A percentile compares a stretch with the other conserved stretches of the same genome.
These are phyloP conservation scores for Grapholita molesta DNA, from an alignment of 1,140 invertebrate species.

Conservation along the genomic window DNA sequence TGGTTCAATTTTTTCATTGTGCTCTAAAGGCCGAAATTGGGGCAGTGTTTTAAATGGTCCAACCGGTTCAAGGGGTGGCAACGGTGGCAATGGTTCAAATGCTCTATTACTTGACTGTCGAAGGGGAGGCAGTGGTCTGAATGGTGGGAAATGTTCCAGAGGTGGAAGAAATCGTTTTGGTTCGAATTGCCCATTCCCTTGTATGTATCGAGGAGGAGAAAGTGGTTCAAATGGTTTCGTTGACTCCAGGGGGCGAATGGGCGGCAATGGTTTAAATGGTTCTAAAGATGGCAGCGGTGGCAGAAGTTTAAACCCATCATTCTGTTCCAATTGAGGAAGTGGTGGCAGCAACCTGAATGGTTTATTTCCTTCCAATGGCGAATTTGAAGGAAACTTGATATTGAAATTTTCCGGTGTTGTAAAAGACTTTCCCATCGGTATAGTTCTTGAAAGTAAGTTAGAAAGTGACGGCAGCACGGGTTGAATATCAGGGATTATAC, in stretches of 20 bases:
- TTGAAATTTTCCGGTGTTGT: background rate
- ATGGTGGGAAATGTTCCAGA: background rate
- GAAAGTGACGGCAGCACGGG: background rate
- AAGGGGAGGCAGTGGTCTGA: background rate
- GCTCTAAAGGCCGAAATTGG: background rate
- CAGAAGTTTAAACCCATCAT: background rate
- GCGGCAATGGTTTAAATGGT: background rate
- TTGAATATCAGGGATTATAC: background rate
- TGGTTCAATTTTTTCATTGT: background rate
- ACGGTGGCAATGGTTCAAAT: background rate
- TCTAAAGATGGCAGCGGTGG: background rate
- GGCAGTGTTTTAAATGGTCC: background rate
- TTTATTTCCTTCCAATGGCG: background rate
- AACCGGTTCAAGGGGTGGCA: background rate
- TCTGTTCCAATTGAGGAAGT: background rate
- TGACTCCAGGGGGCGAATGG: background rate
- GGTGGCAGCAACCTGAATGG: background rate
- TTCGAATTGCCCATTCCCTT: background rate
- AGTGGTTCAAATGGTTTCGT: background rate
- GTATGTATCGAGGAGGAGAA: background rate
- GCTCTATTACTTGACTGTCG: background rate
- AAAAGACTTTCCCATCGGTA: background rate
- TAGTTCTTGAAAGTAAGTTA: background rate
- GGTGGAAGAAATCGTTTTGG: background rate
- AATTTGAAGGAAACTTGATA: background rate